A percentile compares a stretch with the other conserved stretches of the same genome.
Evolutionary conservation across 2,797 vertebrate species (phyloP).

Genomic region (Pyrrhura leucotis): DNA sequence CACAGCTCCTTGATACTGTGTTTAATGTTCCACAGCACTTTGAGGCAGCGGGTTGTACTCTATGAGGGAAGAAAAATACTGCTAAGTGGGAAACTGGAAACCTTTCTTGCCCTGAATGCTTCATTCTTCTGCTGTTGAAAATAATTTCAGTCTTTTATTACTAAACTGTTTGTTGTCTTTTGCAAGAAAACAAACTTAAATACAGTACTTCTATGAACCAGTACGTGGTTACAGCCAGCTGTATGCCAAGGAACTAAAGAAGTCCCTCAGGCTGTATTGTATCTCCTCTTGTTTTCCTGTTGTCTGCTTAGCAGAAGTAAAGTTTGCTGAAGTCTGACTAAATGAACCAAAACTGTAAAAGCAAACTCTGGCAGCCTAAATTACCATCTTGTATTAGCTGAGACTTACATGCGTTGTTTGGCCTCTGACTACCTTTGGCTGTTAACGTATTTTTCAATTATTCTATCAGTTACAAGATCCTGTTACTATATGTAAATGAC

Average conservation of each 20-base stretch:
- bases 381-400: slow-evolving; percentile 37
- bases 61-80: neutral
- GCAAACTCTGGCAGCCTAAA: slow-evolving; percentile 29
- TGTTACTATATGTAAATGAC: slow-evolving; percentile 38
- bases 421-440: slow-evolving; percentile 39
- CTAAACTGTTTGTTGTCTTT: slow-evolving; percentile 19
- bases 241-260: neutral
- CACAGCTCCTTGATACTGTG: neutral
- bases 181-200: slow-evolving; percentile 5
- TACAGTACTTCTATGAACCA: neutral
- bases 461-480: slow-evolving; percentile 22
- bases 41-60: neutral
- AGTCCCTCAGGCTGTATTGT: neutral
- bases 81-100: neutral
- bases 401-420: slow-evolving; percentile 5
- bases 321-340: slow-evolving; percentile 39
- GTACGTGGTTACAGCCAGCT: neutral
- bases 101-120: neutral
- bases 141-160: slow-evolving; percentile 15
- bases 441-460: slow-evolving; percentile 39
- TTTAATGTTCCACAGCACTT: neutral
- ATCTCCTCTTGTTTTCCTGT: neutral
- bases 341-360: slow-evolving; percentile 47
- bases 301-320: slow-evolving; percentile 14
- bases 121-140: slow-evolving; percentile 22